phyloP scores from a whole-genome alignment of 2,113 vertebrate genomes.

The Siniperca chuatsi region DNA sequence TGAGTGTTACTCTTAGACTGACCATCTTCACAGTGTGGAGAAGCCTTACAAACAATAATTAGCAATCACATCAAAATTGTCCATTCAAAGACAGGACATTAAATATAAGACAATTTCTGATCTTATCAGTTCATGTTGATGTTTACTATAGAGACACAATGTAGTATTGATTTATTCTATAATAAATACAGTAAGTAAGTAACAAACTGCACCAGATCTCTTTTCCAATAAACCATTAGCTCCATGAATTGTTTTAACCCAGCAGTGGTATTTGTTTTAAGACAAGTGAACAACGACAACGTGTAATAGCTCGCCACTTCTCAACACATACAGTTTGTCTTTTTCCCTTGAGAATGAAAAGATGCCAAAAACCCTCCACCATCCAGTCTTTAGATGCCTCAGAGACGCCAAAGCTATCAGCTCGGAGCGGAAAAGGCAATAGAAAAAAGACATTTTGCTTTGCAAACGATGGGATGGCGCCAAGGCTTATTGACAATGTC shows the following conservation, averaged over 20 bases:
- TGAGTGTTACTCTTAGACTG: neutral
- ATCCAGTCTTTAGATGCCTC: conserved; percentile 43
- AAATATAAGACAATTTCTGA: neutral
- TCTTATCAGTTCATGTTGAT: neutral
- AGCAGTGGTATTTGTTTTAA: conserved; percentile 12
- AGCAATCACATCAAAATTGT: neutral
- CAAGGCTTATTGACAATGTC: conserved; percentile 70
- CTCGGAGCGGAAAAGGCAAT: conserved; percentile 46
- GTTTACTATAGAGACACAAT: neutral
- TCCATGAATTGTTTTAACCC: neutral
- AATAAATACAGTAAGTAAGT: neutral
- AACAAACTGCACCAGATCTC: neutral
- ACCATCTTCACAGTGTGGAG: neutral
- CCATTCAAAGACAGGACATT: neutral
- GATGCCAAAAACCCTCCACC: conserved; percentile 39
- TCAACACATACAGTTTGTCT: conserved; percentile 5
- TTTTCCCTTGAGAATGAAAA: conserved; percentile 27
- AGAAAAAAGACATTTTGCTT: conserved; percentile 61
- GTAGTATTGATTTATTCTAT: neutral
- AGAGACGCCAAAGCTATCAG: conserved; percentile 62
- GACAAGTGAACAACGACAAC: neutral
- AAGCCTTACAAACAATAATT: neutral
- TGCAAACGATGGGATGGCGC: conserved; percentile 60
- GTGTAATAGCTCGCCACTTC: neutral
- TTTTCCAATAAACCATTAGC: neutral